Conservation (phyloP, 2,888 invertebrate species). For the Troides oblongomaculatus region DNA sequence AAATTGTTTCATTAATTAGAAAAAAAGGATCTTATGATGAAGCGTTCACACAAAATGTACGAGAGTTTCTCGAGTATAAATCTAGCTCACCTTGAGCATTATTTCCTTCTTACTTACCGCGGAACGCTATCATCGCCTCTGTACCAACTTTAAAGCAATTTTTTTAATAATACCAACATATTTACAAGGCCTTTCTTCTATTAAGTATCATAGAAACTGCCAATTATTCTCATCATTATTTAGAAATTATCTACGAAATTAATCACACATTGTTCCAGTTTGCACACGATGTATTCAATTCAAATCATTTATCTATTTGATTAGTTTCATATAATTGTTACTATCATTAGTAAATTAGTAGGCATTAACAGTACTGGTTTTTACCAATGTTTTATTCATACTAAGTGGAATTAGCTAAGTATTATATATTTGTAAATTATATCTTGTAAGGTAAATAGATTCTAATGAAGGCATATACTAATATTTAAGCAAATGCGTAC, state of each 20-base stretch:
- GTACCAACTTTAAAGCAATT: background rate
- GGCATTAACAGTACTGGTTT: conserved; percentile 3
- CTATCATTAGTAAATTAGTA: background rate
- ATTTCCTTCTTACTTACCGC: conserved; percentile 67
- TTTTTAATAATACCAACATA: background rate
- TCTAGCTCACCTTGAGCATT: conserved; percentile 71
- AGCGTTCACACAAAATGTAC: conserved; percentile 54
- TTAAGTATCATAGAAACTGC: background rate
- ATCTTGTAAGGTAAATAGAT: background rate
- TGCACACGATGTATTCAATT: conserved; percentile 14
- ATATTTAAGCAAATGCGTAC: conserved; percentile 4
- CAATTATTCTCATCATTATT: background rate
- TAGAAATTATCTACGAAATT: background rate
- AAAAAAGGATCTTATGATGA: conserved; percentile 41
- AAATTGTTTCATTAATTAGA: too few relatives aligned
- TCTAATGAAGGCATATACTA: background rate
- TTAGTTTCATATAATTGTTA: conserved; percentile 6
- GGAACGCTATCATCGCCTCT: conserved; percentile 27
- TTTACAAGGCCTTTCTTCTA: too few relatives aligned
- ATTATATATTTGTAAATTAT: background rate
- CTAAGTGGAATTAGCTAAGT: conserved; percentile 6
- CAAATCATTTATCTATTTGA: conserved; percentile 14
- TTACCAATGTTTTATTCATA: conserved; percentile 3
- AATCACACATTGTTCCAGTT: conserved; percentile 10
- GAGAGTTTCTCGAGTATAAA: conserved; percentile 53